Conservation (phyloP, 2,113 vertebrate species). For the Lonchura striata region DNA sequence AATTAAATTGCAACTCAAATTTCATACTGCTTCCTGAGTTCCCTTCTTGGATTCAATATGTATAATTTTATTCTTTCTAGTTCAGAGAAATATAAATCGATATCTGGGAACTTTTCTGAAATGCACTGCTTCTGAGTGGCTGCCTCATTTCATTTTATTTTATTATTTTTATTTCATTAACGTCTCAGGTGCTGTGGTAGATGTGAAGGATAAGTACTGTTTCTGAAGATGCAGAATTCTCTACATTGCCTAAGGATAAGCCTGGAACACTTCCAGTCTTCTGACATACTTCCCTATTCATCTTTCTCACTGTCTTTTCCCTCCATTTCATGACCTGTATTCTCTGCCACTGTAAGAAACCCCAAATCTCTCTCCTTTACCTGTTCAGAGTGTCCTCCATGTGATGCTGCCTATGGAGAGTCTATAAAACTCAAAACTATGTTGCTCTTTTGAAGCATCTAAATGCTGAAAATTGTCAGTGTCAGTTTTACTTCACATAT, state of each 20-base stretch:
- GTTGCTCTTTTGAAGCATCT: not conserved
- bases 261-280: not conserved
- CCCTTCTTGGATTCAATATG: not conserved
- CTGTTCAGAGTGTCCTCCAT: not conserved
- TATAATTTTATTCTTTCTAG: constrained; percentile 1
- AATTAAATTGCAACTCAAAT: constrained; percentile 13
- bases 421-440: not conserved
- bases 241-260: not conserved
- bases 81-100: not conserved
- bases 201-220: not conserved
- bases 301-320: not conserved
- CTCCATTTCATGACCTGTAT: not conserved
- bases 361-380: not conserved
- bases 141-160: not conserved
- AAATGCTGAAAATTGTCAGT: not conserved
- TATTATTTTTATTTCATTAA: not conserved
- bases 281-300: not conserved
- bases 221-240: not conserved
- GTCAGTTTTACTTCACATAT: not conserved
- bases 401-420: not conserved
- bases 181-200: not conserved
- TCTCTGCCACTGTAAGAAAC: not conserved
- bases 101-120: not conserved
- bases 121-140: not conserved
- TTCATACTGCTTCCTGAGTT: not conserved